Base-by-base conservation (phyloP, 1,140 invertebrate genomes). In the Zophobas atratus region DNA sequence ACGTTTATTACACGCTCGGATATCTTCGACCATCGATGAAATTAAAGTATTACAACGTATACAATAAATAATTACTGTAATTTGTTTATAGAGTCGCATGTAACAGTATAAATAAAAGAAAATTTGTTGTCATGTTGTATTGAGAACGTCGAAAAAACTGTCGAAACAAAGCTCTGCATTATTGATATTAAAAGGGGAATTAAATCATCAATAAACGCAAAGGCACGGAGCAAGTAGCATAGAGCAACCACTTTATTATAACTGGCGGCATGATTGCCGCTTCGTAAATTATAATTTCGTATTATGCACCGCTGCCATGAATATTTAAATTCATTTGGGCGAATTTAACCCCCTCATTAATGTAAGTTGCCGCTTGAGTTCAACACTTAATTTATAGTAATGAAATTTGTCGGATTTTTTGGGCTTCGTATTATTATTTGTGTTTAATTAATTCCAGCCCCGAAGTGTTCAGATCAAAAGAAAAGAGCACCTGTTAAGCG, bases 371-470 rank as follows among this genome's bases (percentile, higher is more conserved):
- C 55, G 32, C 55, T 57, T 34, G 55, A 57, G 55, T 57, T 57
- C 55, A 57, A 35, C 55, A 57, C 60, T 67, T 46, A 67, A 67
- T 67, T 67, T 43, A 20, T 67, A 41, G 60, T 67, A 67, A 67
- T 67, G 60, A 67, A 67, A 67, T 67, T 67, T 67, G 60, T 32
- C 39, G 60, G 39, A 67, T 67, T 67, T 67, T 67, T 67, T 48
- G 1, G 60, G 38, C 20, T 43, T 67, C 39, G 60, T 67, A 33
- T 67, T 53, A 72, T 73, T 73, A 56, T 73, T 73, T 73, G 48
- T 41, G 49, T 73, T 73, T 73, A 73, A 73, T 73, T 73, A 73
- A 73, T 49, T 73, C 48, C 32, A 73, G 71, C 38, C 71, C 49
- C 48, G 41, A 55, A 73, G 49, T 73, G 49, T 39, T 56, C 33